Base-by-base conservation (phyloP, 2,888 invertebrate species). In the Xestia ashworthii region DNA sequence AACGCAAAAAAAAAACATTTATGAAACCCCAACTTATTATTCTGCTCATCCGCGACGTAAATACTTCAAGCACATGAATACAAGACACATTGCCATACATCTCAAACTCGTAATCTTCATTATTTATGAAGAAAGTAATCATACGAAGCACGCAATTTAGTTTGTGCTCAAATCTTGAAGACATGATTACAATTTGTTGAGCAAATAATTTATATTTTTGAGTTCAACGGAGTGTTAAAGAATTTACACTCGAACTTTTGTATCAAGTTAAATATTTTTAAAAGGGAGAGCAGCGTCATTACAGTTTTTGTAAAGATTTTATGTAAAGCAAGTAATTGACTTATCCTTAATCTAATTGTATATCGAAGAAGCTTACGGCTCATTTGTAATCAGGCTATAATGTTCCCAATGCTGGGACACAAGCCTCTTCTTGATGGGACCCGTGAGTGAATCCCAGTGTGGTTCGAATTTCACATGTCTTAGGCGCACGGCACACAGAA, bases 41-140 rank as follows among this genome's bases (percentile, higher is more conserved):
- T 78, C 32, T 14, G 5, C 16, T 65, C 53, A 81, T 32, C 9
- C 0, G 3, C 0, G 0, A 46, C 38, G 46, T 46, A 50, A 25
- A 67, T 60, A 16, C 14, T 32, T 53, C 5, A 62, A 67, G 16
- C 48, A 66, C 41, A 74, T 64, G 64, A 71, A 71, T 58, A 55
- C 38, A 53, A 48, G 58, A 73, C 32, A 64, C 25, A 82, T 72
- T 55, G 60, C 32, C 14, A 14, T 12, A 38, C 62, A 5, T 25
- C 53, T 66, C 69, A 74, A 41, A 22, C 25, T 62, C 25, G 19
- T 58, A 55, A 84, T 55, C 53, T 70, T 78, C 69, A 71, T 83
- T 53, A 25, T 73, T 73, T 85, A 82, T 82, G 83, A 22, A 67
- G 19, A 50, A 53, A 6, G 53, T 48, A 66, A 79, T 58, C 66